A percentile compares a stretch with the other conserved stretches of the same genome.
Evolutionary conservation across 2,797 vertebrate species (phyloP).

Genomic region (Forpus xanthops): DNA sequence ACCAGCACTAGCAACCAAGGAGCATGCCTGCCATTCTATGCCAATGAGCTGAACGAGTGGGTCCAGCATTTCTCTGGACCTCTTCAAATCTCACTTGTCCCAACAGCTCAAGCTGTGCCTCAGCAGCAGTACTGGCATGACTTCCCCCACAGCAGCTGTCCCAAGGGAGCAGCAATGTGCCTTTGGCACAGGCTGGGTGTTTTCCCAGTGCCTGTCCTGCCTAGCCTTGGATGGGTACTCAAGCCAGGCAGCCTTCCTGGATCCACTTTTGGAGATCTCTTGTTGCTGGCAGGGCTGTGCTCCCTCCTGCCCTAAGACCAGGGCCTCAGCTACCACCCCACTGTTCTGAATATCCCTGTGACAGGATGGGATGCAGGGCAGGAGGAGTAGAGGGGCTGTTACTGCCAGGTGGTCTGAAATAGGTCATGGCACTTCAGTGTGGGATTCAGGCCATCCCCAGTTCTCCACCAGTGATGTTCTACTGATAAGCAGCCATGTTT

Average conservation of each 20-base stretch:
- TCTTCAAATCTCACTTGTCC: background rate
- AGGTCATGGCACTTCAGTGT: background rate
- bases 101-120: background rate
- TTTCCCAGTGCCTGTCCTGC: background rate
- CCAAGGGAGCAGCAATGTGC: background rate
- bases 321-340: accelerated
- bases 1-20: background rate
- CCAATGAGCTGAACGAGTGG: accelerated
- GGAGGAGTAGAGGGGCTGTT: background rate
- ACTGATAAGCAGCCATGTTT: background rate
- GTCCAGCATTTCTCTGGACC: background rate
- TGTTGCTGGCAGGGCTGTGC: accelerated
- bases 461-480: background rate
- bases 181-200: background rate
- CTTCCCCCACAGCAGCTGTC: background rate
- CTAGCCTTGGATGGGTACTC: background rate
- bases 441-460: background rate
- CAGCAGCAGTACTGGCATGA: background rate
- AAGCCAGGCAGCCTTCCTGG: background rate
- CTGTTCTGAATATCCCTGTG: background rate
- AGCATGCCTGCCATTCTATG: accelerated
- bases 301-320: background rate
- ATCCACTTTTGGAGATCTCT: background rate
- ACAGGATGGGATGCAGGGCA: background rate
- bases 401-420: background rate